Base-by-base conservation (phyloP, 2,797 vertebrate genomes). In the Arrhamphus sclerolepis region DNA sequence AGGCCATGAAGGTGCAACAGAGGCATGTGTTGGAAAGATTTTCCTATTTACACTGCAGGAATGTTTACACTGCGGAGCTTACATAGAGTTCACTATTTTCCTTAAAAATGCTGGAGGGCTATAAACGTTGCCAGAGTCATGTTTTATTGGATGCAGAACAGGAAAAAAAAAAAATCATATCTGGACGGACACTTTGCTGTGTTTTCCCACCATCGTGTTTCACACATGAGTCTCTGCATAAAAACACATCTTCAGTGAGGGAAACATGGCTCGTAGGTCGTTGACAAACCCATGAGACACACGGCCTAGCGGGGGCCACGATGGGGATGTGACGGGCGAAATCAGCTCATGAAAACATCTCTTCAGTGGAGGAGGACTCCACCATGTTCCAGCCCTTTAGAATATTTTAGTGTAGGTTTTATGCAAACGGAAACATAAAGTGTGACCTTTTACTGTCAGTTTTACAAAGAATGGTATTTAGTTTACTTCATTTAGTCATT, bases 101-200 rank as follows among this genome's bases (percentile, higher is more conserved):
- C 72, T 66, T 54, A 46, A 61, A 57, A 66, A 66, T 71, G 10
- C 80, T 24, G 46, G 76, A 73, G 80, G 61, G 69, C 42, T 57
- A 51, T 88, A 80, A 84, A 78, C 70, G 72, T 80, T 74, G 64
- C 65, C 51, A 61, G 70, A 68, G 55, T 51, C 5, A 4, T 77
- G 63, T 76, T 88, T 85, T 4, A 16, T 3, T 38, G 34, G 34
- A 8, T 38, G 34, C 13, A 38, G 3, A 5, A 1, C 34, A 38
- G 83, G 16, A 6, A 74, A 75, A 79, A 77, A 68, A 14, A 6
- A 74, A 75, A 79, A 77, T 66, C 24, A 28, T 34, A 71, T 70
- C 41, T 80, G 70, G 71, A 83, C 61, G 46, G 56, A 76, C 8
- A 29, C 66, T 61, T 65, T 4, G 6, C 39, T 52, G 62, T 14